phyloP scores from a whole-genome alignment of 2,797 vertebrate species.

The Urophycis tenuis region DNA sequence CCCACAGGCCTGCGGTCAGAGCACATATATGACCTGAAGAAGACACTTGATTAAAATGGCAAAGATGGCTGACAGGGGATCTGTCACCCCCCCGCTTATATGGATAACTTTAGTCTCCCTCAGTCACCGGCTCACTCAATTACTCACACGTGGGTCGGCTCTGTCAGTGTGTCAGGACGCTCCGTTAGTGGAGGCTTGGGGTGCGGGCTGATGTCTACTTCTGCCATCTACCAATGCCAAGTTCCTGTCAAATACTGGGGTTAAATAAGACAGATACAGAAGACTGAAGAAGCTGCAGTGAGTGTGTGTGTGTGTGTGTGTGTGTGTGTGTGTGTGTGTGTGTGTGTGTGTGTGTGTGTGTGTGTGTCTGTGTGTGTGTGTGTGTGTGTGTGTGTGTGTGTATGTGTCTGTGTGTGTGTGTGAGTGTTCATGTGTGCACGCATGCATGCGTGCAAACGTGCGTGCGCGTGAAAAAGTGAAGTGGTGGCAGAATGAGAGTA shows the following conservation, averaged over 20 bases:
- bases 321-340: neutral
- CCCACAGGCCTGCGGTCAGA: neutral
- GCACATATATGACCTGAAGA: slow-evolving; percentile 22
- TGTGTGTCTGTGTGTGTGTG: neutral
- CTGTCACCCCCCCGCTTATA: slow-evolving; percentile 40
- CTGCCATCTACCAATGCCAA: slow-evolving; percentile 40
- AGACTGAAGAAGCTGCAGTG: neutral
- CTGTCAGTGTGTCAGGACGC: slow-evolving; percentile 32
- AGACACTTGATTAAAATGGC: slow-evolving; percentile 42
- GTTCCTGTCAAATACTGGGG: slow-evolving; percentile 48
- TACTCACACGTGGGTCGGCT: slow-evolving; percentile 44
- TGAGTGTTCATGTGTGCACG: neutral
- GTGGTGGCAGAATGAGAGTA: slow-evolving; percentile 10
- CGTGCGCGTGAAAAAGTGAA: slow-evolving; percentile 3
- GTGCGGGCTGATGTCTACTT: slow-evolving; percentile 42
- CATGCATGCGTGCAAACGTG: neutral
- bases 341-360: neutral
- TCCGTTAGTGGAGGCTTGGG: slow-evolving; percentile 5
- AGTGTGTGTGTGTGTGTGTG: slow-evolving; percentile 4
- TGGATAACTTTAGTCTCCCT: slow-evolving; percentile 42
- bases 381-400: neutral
- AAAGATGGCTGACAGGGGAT: slow-evolving; percentile 35
- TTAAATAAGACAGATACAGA: slow-evolving; percentile 53
- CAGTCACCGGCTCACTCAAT: slow-evolving; percentile 36
- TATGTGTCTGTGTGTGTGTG: neutral